Conservation (phyloP, 2,113 vertebrate genomes). For the Callipepla squamata region DNA sequence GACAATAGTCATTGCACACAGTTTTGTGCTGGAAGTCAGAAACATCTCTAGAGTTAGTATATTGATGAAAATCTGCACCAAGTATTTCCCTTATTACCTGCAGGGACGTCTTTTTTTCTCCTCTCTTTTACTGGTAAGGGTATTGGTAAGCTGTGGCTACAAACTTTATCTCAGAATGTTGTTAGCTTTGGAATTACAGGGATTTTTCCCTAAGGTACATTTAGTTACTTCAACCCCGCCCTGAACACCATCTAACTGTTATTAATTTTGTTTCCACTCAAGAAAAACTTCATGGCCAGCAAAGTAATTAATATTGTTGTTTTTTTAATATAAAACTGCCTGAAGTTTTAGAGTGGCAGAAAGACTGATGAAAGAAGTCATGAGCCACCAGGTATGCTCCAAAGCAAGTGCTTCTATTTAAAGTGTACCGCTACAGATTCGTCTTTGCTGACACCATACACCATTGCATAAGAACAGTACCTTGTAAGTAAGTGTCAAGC, state of each 20-base stretch:
- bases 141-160: not conserved
- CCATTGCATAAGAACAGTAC: rapidly evolving
- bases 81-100: not conserved
- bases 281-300: not conserved
- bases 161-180: not conserved
- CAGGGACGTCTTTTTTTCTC: not conserved
- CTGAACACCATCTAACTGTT: not conserved
- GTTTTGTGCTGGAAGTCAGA: not conserved
- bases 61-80: not conserved
- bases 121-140: not conserved
- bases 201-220: not conserved
- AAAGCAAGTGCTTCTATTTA: not conserved
- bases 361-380: not conserved
- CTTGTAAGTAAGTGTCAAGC: not conserved
- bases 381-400: not conserved
- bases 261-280: not conserved
- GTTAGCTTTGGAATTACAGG: rapidly evolving
- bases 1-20: not conserved
- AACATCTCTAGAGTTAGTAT: not conserved
- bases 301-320: not conserved
- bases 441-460: not conserved
- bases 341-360: not conserved
- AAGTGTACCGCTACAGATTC: not conserved
- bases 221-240: not conserved
- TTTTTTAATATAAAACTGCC: not conserved